Conservation (phyloP, 2,797 vertebrate genomes). For the Xerus rutilus region DNA sequence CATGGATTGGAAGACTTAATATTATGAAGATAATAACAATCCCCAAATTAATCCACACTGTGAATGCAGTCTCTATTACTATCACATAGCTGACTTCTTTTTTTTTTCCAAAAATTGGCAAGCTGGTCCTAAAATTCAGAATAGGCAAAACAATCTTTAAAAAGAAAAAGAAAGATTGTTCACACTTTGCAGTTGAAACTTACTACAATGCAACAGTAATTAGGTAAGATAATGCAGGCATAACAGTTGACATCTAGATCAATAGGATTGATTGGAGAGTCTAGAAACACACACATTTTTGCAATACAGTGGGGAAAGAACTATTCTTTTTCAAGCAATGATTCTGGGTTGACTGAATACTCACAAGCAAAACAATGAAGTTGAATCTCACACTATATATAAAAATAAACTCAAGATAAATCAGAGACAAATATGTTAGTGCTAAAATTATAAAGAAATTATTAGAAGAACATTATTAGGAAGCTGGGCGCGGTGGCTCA, state of each 20-base stretch:
- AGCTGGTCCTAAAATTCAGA: not conserved
- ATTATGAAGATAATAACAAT: not conserved
- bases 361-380: not conserved
- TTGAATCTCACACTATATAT: not conserved
- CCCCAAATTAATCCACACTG: not conserved
- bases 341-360: not conserved
- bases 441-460: not conserved
- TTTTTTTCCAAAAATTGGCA: not conserved
- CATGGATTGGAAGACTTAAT: not conserved
- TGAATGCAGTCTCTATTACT: not conserved
- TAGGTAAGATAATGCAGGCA: not conserved
- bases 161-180: not conserved
- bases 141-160: not conserved
- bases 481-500: no score
- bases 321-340: not conserved
- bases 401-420: not conserved
- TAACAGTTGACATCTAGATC: not conserved
- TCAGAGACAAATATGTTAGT: not conserved
- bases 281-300: not conserved
- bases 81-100: not conserved
- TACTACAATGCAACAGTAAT: not conserved
- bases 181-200: not conserved
- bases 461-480: not conserved
- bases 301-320: not conserved
- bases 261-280: not conserved